A percentile compares a stretch with the other conserved stretches of the same genome.
phyloP scores from a whole-genome alignment of 2,113 vertebrate genomes.

The Corythaixoides concolor region DNA sequence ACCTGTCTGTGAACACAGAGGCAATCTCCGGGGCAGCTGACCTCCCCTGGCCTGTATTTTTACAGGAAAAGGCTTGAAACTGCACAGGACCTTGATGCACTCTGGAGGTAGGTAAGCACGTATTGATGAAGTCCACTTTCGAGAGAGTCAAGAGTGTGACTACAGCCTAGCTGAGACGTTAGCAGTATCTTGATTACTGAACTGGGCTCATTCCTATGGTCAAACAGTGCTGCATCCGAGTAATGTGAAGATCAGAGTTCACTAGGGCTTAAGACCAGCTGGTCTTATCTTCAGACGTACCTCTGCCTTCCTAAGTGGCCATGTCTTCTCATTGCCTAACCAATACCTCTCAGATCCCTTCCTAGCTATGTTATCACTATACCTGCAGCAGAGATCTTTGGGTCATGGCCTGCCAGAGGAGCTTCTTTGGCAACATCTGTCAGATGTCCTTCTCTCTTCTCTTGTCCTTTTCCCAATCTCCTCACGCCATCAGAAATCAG shows the following conservation, averaged over 20 bases:
- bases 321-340: not conserved
- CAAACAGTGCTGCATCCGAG: not conserved
- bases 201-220: fast-evolving
- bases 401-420: not conserved
- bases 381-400: not conserved
- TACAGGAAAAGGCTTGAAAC: not conserved
- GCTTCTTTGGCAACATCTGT: not conserved
- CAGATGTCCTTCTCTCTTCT: not conserved
- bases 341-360: not conserved
- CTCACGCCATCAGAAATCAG: not conserved
- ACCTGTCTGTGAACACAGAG: not conserved
- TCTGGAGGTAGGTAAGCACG: not conserved
- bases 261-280: not conserved
- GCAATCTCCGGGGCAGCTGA: not conserved
- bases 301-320: not conserved
- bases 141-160: not conserved
- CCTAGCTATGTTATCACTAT: not conserved
- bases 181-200: not conserved
- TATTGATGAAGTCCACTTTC: not conserved
- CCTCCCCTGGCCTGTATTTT: not conserved
- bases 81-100: not conserved
- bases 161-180: not conserved
- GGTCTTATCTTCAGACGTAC: not conserved
- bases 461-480: not conserved
- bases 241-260: not conserved